Percentiles rank a stretch among this genome's conserved stretches.
phyloP scores from a whole-genome alignment of 2,113 vertebrate species.

The Rhinichthys klamathensis region DNA sequence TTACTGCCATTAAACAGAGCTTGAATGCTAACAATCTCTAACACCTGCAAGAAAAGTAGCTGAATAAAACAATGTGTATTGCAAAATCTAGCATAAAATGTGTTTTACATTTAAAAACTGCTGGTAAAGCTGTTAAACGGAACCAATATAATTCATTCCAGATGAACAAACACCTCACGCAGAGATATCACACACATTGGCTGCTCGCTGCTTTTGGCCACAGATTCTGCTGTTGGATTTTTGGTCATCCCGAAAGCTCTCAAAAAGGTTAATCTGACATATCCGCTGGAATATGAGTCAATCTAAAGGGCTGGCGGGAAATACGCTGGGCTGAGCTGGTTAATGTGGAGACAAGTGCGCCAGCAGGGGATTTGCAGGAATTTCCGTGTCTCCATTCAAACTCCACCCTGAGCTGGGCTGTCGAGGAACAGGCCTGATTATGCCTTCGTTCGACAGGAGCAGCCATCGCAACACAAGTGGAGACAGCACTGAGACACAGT shows the following conservation, averaged over 20 bases:
- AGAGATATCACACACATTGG: slow-evolving; percentile 65
- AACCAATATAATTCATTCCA: slow-evolving; percentile 72
- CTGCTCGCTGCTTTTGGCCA: slow-evolving; percentile 58
- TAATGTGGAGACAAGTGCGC: slow-evolving; percentile 30
- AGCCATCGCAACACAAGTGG: not conserved
- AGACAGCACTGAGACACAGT: slow-evolving; percentile 1
- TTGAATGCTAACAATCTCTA: not conserved
- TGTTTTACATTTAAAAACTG: slow-evolving; percentile 61
- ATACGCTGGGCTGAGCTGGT: slow-evolving; percentile 37
- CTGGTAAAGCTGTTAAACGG: slow-evolving; percentile 62
- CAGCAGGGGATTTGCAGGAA: slow-evolving; percentile 40
- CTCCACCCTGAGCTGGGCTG: slow-evolving; percentile 44
- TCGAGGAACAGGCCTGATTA: slow-evolving; percentile 39
- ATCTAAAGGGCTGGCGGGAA: slow-evolving; percentile 44
- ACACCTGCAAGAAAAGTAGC: slow-evolving; percentile 10
- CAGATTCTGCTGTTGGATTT: slow-evolving; percentile 51
- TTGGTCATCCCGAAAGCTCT: slow-evolving; percentile 53
- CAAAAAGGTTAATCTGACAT: slow-evolving; percentile 62
- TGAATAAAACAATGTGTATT: slow-evolving; percentile 9
- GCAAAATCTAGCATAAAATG: slow-evolving; percentile 49
- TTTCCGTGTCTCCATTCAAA: slow-evolving; percentile 49
- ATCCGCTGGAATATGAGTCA: slow-evolving; percentile 27
- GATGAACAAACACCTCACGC: slow-evolving; percentile 70
- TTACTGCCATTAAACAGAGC: slow-evolving; percentile 28
- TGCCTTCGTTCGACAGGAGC: not conserved